Evolutionary conservation across 2,888 invertebrate species (phyloP), one percentile per base, ranked within the genome.

Genomic region (Caenorhabditis sp.): DNA sequence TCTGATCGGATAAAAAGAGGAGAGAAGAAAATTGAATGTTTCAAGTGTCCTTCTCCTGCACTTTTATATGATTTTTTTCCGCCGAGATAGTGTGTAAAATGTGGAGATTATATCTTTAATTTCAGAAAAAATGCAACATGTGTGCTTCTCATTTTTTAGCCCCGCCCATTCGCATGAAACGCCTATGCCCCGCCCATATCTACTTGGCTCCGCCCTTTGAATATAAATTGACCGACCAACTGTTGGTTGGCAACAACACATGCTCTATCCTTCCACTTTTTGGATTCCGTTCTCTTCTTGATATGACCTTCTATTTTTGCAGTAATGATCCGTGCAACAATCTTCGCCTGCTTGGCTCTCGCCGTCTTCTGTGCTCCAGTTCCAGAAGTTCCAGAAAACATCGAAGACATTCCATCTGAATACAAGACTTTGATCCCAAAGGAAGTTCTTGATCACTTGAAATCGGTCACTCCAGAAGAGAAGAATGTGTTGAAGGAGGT

Each of bases 391-490:
- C 75, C 75, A 25, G 67, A 69, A 59, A 78, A 77, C 74, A 77
- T 81, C 74, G 78, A 84, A 49, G 81, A 83, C 57, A 79, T 86
- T 58, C 86, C 86, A 54, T 76, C 81, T 57, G 82, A 86, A 63
- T 81, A 83, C 80, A 85, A 83, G 72, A 69, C 80, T 21, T 66
- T 86, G 66, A 81, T 86, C 68, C 85, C 85, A 21, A 70, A 74
- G n/a, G 86, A 86, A 68, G 85, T 85, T 56, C 81, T 78, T 67
- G 77, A 82, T 57, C 85, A 85, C 75, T 83, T 86, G 75, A 80
- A 82, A 75, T 67, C 68, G 21, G 77, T 86, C 73, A 85, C 86
- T 61, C 67, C 77, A 2, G 85, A 85, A 25, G 85, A 85, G 78
- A 86, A 83, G 71, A 69, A 65, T 25, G 78, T 78, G 56, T 74